Evolutionary conservation across 2,113 vertebrate genomes (phyloP).

Genomic region (Colossoma macropomum): DNA sequence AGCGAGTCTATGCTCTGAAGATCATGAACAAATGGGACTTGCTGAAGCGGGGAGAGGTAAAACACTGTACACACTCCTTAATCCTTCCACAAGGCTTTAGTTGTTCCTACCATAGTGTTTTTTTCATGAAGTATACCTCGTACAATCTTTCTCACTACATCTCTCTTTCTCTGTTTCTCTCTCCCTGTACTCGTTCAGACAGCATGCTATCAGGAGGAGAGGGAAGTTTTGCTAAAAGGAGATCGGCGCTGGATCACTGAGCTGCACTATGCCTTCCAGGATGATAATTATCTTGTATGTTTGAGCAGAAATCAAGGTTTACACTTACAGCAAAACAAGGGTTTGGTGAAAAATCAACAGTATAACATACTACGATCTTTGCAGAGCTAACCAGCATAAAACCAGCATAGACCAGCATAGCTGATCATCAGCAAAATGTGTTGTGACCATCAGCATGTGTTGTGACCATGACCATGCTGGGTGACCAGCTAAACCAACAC

Average conservation of each 20-base stretch:
- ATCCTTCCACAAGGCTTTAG: neutral
- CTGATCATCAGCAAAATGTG: too few relatives aligned
- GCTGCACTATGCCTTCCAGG: slow-evolving; percentile 88
- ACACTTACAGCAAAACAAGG: neutral
- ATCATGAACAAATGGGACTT: slow-evolving; percentile 92
- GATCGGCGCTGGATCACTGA: slow-evolving; percentile 86
- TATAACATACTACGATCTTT: too few relatives aligned
- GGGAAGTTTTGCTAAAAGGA: slow-evolving; percentile 84
- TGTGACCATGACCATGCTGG: too few relatives aligned
- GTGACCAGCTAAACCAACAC: too few relatives aligned
- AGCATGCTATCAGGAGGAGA: slow-evolving; percentile 86
- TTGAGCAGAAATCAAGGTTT: neutral
- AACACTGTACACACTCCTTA: neutral
- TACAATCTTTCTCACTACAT: neutral
- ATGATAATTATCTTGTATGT: slow-evolving; percentile 85
- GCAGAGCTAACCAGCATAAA: too few relatives aligned
- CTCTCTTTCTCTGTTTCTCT: neutral
- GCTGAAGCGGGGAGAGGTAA: slow-evolving; percentile 84
- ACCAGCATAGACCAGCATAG: too few relatives aligned
- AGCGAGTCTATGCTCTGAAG: slow-evolving; percentile 87
- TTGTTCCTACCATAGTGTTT: neutral
- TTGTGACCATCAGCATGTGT: too few relatives aligned
- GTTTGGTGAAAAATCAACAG: neutral
- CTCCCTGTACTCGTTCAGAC: slow-evolving; percentile 69
- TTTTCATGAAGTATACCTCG: neutral